Conservation (phyloP, 2,888 invertebrate genomes). For the Sisyra nigra region DNA sequence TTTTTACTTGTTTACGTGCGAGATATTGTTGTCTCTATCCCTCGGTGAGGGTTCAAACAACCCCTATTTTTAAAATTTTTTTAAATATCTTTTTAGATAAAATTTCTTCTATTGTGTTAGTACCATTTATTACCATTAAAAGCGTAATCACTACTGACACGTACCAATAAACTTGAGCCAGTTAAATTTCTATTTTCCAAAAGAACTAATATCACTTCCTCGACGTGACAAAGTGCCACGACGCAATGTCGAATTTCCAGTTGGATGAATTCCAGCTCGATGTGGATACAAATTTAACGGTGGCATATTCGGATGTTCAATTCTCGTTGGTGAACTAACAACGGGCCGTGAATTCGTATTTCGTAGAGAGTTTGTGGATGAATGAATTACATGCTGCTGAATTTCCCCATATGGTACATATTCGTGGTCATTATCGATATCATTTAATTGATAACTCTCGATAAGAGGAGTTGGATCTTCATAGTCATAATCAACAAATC, state of each 20-base stretch:
- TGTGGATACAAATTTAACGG: conserved; percentile 53
- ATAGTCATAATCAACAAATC: conserved; percentile 67
- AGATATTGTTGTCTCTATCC: too few relatives aligned
- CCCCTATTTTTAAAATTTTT: too few relatives aligned
- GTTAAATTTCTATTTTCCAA: conserved; percentile 9
- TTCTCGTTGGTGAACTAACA: conserved; percentile 65
- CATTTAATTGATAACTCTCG: conserved; percentile 50
- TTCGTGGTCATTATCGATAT: conserved; percentile 30
- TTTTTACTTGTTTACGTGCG: too few relatives aligned
- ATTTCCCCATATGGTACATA: conserved; percentile 22
- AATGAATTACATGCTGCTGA: conserved; percentile 8
- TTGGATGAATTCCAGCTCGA: conserved; percentile 1
- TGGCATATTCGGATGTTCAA: conserved; percentile 67
- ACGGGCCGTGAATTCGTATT: conserved; percentile 36
- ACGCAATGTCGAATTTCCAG: conserved; percentile 7
- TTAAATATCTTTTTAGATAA: too few relatives aligned
- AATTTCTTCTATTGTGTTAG: too few relatives aligned
- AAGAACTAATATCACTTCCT: conserved; percentile 10
- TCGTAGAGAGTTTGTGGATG: conserved; percentile 21
- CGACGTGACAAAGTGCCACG: conserved; percentile 11
- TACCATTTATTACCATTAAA: too few relatives aligned
- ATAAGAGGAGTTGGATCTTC: conserved; percentile 63
- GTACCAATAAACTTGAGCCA: too few relatives aligned
- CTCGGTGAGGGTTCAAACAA: too few relatives aligned
- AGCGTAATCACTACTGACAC: too few relatives aligned